phyloP scores from a whole-genome alignment of 2,888 invertebrate species.

The Crepidodera aurea region DNA sequence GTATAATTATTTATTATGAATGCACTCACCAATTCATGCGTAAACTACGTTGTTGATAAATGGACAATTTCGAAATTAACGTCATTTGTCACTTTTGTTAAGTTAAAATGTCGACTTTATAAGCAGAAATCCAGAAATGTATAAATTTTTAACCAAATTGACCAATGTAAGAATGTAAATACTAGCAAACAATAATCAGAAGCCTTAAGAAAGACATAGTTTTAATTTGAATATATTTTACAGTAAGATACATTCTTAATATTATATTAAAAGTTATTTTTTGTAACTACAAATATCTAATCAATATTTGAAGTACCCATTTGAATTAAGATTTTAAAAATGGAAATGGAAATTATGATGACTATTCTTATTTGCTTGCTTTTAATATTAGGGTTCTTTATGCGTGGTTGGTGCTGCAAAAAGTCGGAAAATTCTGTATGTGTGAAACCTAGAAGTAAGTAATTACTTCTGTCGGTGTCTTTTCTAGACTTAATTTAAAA shows the following conservation, averaged over 20 bases:
- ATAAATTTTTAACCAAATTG: not conserved
- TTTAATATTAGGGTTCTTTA: conserved; percentile 20
- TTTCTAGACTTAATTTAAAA: not conserved
- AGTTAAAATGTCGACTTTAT: no score
- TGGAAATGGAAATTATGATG: conserved; percentile 20
- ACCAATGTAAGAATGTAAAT: not conserved
- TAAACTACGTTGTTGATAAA: no score
- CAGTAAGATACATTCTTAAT: not conserved
- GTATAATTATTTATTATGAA: no score
- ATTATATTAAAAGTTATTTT: not conserved
- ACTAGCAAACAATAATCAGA: not conserved
- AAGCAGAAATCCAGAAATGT: not conserved
- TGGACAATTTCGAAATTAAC: no score
- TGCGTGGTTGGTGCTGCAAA: conserved; percentile 20
- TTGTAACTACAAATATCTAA: not conserved
- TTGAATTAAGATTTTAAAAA: not conserved
- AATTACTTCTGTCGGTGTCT: conserved; percentile 1
- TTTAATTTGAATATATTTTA: not conserved
- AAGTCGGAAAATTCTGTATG: conserved; percentile 17
- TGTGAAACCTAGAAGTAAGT: conserved; percentile 19
- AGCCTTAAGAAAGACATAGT: not conserved
- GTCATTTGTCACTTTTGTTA: no score
- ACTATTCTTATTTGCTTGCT: conserved; percentile 18
- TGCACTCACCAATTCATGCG: no score
- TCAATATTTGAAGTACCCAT: not conserved